Evolutionary conservation across 2,888 invertebrate genomes (phyloP), one percentile per base, ranked within the genome.

Genomic region (Flabesymbios commensalis): DNA sequence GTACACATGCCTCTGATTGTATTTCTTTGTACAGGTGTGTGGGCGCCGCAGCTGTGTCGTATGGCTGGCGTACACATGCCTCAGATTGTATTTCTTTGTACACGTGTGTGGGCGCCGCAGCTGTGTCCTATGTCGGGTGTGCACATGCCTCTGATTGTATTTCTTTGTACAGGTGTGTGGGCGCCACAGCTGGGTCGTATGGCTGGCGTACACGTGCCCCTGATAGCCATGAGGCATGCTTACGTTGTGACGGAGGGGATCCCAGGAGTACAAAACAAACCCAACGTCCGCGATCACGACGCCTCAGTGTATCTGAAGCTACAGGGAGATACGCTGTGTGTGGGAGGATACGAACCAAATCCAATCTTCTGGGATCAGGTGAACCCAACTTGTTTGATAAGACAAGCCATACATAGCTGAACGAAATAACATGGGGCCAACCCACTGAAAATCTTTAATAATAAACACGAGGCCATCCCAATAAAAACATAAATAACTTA

Each of bases 301-400:
- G 88, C 88, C 5, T 89, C 88, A 22, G 85, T 93, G 26, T 94
- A 94, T 77, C 88, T 94, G 69, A 88, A 91, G 74, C 87, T 92
- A 1, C 74, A 74, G 63, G 75, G 73, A 4, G 75, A 92, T 74
- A 87, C 90, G 1, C 87, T 94, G 49, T 88, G 88, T 65, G 88
- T 94, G 73, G 94, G 94, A 14, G 94, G 94, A 0, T 95, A 94
- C 77, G 94, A 95, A 82, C 82, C 85, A 0, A 92, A 94, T 80
- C 94, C 94, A 0, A 88, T 89, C 65, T 86, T 94, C 62, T 57
- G 52, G 59, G 65, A 68, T 19, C 29, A 64, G 45, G 69, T 67
- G 32, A 43, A n/a, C n/a, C n/a, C n/a, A n/a, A n/a, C n/a, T n/a
- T n/a, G n/a, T n/a, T 47, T 14, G 10, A 36, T 36, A 36, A 14